Evolutionary conservation across 2,113 vertebrate genomes (phyloP).

Genomic region (Dendrocopos noguchii): DNA sequence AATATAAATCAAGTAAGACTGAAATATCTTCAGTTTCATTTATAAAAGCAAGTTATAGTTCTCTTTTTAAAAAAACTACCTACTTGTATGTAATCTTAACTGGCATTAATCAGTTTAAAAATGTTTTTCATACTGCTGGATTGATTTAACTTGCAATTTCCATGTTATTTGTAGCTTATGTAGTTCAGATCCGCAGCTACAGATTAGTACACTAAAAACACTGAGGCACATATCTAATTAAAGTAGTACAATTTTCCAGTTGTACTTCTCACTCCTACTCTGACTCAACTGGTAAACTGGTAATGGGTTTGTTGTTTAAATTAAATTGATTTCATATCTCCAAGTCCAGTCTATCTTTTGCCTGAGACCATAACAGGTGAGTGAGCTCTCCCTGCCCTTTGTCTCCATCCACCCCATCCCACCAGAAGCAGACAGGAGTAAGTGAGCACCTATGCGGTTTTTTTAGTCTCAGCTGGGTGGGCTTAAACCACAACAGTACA

Average conservation of each 20-base stretch:
- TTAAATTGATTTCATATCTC: too few relatives aligned
- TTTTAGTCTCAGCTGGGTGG: too few relatives aligned
- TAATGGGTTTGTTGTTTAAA: too few relatives aligned
- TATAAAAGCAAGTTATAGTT: constrained; percentile 29
- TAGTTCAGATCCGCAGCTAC: not conserved
- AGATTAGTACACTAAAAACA: not conserved
- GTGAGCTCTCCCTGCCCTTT: too few relatives aligned
- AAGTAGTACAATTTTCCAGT: not conserved
- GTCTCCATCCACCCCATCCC: too few relatives aligned
- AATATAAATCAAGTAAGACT: constrained; percentile 52
- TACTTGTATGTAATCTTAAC: not conserved
- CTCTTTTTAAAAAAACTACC: not conserved
- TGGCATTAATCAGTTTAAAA: not conserved
- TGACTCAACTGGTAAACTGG: too few relatives aligned
- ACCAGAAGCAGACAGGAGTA: too few relatives aligned
- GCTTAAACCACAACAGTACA: too few relatives aligned
- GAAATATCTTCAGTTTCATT: constrained; percentile 44
- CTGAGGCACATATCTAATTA: accelerated
- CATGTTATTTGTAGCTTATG: not conserved
- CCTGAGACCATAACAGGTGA: too few relatives aligned
- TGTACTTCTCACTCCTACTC: too few relatives aligned
- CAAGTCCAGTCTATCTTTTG: too few relatives aligned
- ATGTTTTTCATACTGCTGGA: not conserved
- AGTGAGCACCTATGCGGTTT: too few relatives aligned
- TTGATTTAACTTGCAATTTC: not conserved